phyloP scores from a whole-genome alignment of 2,797 vertebrate species.

The Sebastes nivosus region DNA sequence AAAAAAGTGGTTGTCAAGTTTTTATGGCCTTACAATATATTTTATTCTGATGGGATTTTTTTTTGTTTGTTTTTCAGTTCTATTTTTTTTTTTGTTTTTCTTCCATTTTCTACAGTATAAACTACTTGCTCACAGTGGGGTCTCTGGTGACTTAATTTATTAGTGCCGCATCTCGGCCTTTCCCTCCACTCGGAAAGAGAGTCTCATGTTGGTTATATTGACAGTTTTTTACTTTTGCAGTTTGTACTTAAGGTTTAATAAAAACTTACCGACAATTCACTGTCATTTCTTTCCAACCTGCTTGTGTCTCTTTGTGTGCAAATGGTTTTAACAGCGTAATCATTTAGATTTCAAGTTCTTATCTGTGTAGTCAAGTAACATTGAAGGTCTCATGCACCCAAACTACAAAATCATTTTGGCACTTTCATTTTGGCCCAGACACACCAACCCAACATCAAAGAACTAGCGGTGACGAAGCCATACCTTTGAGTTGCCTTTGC shows the following conservation, averaged over 20 bases:
- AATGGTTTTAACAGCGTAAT: background rate
- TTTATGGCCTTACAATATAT: constrained; percentile 99
- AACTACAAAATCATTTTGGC: background rate
- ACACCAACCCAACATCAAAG: no score
- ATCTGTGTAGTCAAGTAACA: background rate
- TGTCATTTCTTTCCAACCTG: constrained; percentile 75
- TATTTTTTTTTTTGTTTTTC: constrained; percentile 74
- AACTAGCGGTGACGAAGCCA: no score
- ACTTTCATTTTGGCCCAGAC: no score
- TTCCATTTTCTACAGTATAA: constrained; percentile 91
- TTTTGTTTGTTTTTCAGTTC: constrained; percentile 84
- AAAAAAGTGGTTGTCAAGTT: constrained; percentile 94
- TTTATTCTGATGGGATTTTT: constrained; percentile 78
- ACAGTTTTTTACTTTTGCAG: constrained; percentile 98
- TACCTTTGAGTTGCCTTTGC: no score
- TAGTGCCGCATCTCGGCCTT: constrained; percentile 94
- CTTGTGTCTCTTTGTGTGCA: constrained; percentile 45
- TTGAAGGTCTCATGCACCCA: background rate
- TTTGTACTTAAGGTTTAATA: constrained; percentile 99
- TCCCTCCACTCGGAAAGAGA: constrained; percentile 90
- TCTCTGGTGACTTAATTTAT: constrained; percentile 96
- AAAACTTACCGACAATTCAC: constrained; percentile 89
- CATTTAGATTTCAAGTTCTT: background rate
- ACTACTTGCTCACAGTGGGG: constrained; percentile 94
- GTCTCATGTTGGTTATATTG: constrained; percentile 96